A percentile compares a stretch with the other conserved stretches of the same genome.
Conservation (phyloP, 2,797 vertebrate genomes). For the Eulemur mongoz region DNA sequence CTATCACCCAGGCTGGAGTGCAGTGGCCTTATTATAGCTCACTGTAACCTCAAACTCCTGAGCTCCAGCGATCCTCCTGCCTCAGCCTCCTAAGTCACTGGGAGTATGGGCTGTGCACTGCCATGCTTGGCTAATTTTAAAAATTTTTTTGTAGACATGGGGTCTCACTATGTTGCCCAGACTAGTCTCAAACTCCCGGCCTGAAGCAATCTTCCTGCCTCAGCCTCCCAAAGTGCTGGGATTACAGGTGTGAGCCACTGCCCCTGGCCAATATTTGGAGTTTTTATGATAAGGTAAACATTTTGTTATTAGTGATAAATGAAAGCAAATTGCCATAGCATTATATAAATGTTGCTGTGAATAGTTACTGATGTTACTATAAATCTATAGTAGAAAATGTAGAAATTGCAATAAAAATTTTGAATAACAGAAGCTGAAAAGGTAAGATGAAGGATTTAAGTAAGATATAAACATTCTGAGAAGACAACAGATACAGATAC, state of each 20-base stretch:
- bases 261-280: neutral
- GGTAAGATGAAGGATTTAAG: constrained; percentile 45
- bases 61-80: neutral
- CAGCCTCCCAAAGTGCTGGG: neutral
- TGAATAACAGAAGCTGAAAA: constrained; percentile 32
- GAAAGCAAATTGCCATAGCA: constrained; percentile 43
- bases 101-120: neutral
- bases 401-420: constrained; percentile 36
- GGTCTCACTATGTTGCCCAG: neutral
- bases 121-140: neutral
- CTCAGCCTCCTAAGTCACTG: neutral
- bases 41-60: neutral
- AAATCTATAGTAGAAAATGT: neutral
- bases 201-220: neutral
- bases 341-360: constrained; percentile 10
- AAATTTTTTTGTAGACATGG: neutral
- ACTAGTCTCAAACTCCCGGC: neutral
- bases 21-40: neutral
- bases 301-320: constrained; percentile 21
- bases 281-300: constrained; percentile 64
- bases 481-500: constrained; percentile 29
- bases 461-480: constrained; percentile 27
- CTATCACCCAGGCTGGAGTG: too few species aligned
- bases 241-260: neutral
- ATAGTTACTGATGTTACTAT: neutral